Conservation (phyloP, 1,140 invertebrate genomes). For the Battus philenor region DNA sequence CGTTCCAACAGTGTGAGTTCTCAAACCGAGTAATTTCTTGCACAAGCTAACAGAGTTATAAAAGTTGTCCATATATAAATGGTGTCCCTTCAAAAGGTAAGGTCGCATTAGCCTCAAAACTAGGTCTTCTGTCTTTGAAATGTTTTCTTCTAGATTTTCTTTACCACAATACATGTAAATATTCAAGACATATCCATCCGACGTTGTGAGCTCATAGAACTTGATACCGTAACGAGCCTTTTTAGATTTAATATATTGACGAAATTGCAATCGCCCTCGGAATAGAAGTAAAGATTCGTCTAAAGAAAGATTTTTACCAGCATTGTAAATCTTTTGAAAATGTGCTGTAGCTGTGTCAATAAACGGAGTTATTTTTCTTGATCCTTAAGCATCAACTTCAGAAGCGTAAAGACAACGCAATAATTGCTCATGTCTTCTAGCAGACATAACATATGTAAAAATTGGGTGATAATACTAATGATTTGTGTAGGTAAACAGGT, state of each 20-base stretch:
- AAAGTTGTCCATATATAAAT: slow-evolving; percentile 16
- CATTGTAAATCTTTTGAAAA: slow-evolving; percentile 22
- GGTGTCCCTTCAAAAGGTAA: not conserved
- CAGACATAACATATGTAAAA: slow-evolving; percentile 28
- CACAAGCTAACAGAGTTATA: slow-evolving; percentile 9
- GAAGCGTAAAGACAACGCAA: slow-evolving; percentile 14
- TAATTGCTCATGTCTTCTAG: slow-evolving; percentile 28
- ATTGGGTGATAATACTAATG: slow-evolving; percentile 29
- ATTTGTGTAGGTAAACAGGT: slow-evolving; percentile 29
- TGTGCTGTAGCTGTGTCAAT: slow-evolving; percentile 16
- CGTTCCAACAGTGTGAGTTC: slow-evolving; percentile 12
- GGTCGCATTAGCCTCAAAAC: slow-evolving; percentile 4
- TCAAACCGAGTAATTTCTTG: slow-evolving; percentile 4
- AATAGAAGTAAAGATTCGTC: slow-evolving; percentile 50
- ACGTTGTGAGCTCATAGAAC: slow-evolving; percentile 24
- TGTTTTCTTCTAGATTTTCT: not conserved
- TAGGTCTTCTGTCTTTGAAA: not conserved
- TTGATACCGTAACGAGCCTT: slow-evolving; percentile 46
- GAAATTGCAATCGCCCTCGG: slow-evolving; percentile 43
- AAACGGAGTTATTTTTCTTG: slow-evolving; percentile 14
- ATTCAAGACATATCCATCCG: slow-evolving; percentile 16
- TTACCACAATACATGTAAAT: slow-evolving; percentile 16
- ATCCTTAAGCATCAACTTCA: slow-evolving; percentile 3
- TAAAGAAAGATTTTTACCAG: slow-evolving; percentile 35
- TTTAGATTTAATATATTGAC: slow-evolving; percentile 48